Base-by-base conservation (phyloP, 2,888 invertebrate genomes). In the Agrochola lota region DNA sequence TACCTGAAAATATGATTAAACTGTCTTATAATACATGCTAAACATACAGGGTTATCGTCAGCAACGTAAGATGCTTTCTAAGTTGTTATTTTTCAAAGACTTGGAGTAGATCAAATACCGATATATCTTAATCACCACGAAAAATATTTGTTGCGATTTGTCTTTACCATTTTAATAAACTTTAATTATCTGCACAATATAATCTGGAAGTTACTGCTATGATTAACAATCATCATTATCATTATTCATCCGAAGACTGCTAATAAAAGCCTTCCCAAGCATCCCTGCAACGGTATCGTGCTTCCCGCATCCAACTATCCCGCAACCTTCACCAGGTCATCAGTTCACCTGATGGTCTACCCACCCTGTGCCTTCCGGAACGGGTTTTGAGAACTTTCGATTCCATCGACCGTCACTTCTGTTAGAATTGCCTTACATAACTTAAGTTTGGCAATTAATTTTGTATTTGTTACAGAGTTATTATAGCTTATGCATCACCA, bases 1-100 rank as follows among this genome's bases (percentile, higher is more conserved):
- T 97, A 63, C 99, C 98, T 95, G 93, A 30, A 93, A 94, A 74
- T 73, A 55, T 77, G 75, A 55, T 59, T n/a, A 6, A 74, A 60
- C 11, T 52, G n/a, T 15, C 15, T 40, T 66, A 35, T 17, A 35
- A 52, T 15, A 49, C 5, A 52, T n/a, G 8, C 4, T 68, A 40
- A 46, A 69, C 4, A 23, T 23, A 20, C 43, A 1, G 20, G 7
- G 12, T 11, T 49, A 35, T 17, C 0, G 6, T 35, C 23, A 23
- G 15, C 15, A 68, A 30, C 12, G 30, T 49, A 67, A 23, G 8
- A 46, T 46, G 40, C 7, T 67, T 67, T 5, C 17, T 17, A 17
- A n/a, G n/a, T 52, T 35, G 52, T 15, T 68, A 1, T 68, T 52
- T 35, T 52, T 52, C 15, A 35, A 68, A 52, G 9, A 55, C 17